Evolutionary conservation across 2,797 vertebrate species (phyloP), one percentile per base, ranked within the genome.

Genomic region (Rhinichthys osculus): DNA sequence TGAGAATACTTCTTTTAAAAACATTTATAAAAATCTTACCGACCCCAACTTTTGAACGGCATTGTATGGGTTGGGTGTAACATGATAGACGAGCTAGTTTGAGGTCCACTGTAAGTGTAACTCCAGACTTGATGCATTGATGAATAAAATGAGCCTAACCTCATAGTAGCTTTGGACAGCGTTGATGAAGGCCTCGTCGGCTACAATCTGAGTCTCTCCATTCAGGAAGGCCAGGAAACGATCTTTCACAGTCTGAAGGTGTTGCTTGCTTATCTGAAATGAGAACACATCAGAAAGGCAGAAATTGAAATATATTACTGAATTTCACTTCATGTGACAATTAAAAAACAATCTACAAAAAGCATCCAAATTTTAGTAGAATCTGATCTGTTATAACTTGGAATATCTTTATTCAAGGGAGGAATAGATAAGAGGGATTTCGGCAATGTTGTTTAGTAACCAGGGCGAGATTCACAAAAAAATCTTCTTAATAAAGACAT

Each of bases 91-190:
- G 52, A 59, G 21, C 2, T 77, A 7, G 30, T 54, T 76, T 38
- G 16, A 69, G 30, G 9, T 66, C 14, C 30, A n/a, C 23, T 59
- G 57, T 0, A 59, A 66, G 30, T 21, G 10, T 23, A 38, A 77
- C 5, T 77, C 33, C 21, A 57, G 52, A 38, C 52, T n/a, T 40
- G 50, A 57, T 57, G 19, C 33, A 13, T 6, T 40, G 21, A 40
- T 59, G 21, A 40, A 40, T 16, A 44, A 72, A 35, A 76, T 54
- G 21, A n/a, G 30, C 9, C 78, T 76, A 67, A 99, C 98, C 94
- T 99, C 98, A 0, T 98, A 99, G 94, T 99, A 99, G 93, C 98
- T 99, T 95, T 99, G 98, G 72, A 99, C 98, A 0, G 98, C 98
- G 0, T 99, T 99, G 95, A 99, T 99, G 92, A 99, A 99, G 2